A percentile compares a stretch with the other conserved stretches of the same genome.
These are phyloP conservation scores for Halcyon malimbica DNA, from an alignment of 2,113 vertebrate species.

Conservation along the genomic window DNA sequence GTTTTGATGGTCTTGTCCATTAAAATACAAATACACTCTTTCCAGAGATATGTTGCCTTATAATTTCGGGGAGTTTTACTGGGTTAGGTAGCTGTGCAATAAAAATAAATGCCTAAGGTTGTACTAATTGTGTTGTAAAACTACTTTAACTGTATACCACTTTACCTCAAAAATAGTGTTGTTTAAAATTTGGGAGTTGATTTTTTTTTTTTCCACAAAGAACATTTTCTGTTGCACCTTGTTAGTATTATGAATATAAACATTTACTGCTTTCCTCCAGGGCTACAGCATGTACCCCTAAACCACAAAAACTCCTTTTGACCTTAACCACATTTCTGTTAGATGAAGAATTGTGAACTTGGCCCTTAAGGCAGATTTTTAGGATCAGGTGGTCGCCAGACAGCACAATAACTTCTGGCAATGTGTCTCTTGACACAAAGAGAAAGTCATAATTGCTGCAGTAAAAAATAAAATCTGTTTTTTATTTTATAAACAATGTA, in stretches of 20 bases:
- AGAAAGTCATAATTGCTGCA: not conserved
- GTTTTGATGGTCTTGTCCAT: not conserved
- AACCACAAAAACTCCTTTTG: not conserved
- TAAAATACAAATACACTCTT: not conserved
- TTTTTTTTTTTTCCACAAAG: not conserved
- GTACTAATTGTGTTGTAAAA: not conserved
- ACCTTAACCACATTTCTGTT: not conserved
- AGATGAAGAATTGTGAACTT: not conserved
- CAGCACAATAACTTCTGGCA: not conserved
- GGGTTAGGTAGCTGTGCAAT: not conserved
- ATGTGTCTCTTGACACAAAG: not conserved
- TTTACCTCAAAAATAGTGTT: not conserved
- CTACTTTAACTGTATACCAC: not conserved
- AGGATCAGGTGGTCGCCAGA: not conserved
- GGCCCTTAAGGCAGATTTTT: not conserved
- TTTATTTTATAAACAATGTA: not conserved
- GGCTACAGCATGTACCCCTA: not conserved
- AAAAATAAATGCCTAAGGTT: slow-evolving; percentile 2
- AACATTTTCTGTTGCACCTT: not conserved
- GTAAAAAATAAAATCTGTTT: not conserved
- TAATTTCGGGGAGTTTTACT: slow-evolving; percentile 1
- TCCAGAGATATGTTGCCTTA: not conserved
- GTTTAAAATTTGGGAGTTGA: not conserved
- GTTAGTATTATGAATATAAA: not conserved
- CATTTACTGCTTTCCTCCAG: not conserved